Percentiles rank a stretch among this genome's conserved stretches.
These are phyloP conservation scores for Pocillopora damicornis DNA, from an alignment of 64 coral and sea anemone species.

Conservation along the genomic window DNA sequence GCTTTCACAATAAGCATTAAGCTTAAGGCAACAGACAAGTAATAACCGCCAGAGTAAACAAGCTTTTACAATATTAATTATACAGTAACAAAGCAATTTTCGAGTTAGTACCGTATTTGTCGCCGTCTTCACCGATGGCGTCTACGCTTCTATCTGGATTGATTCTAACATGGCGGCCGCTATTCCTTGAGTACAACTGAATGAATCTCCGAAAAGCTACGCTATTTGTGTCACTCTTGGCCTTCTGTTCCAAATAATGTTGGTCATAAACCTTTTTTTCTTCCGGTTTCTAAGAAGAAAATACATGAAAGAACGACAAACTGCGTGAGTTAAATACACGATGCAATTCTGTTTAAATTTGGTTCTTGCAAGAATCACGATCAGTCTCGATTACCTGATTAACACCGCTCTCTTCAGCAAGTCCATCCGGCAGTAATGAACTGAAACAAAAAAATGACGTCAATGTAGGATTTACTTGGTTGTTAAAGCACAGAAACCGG, in stretches of 20 bases:
- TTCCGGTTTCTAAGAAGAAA: constrained; percentile 17
- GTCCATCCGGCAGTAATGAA: not conserved
- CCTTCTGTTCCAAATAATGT: constrained; percentile 28
- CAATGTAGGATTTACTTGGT: constrained; percentile 10
- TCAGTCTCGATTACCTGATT: constrained; percentile 17
- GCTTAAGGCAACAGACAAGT: not conserved
- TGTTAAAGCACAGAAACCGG: constrained; percentile 8
- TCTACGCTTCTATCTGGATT: constrained; percentile 67
- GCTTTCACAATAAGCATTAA: not conserved
- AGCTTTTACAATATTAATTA: constrained; percentile 17
- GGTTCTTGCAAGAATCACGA: not conserved
- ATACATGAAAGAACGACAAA: not conserved
- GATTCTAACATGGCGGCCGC: constrained; percentile 69
- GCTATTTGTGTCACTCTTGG: constrained; percentile 34
- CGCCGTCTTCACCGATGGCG: constrained; percentile 75
- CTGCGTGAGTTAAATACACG: not conserved
- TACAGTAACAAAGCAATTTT: not conserved
- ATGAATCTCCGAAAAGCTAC: constrained; percentile 73
- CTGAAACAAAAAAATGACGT: constrained; percentile 26
- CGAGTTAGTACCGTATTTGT: constrained; percentile 82
- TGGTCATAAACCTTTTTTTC: constrained; percentile 45
- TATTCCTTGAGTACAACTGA: constrained; percentile 94
- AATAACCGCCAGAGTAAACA: not conserved
- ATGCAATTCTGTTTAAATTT: constrained; percentile 36
- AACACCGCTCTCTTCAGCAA: constrained; percentile 10